Conservation (phyloP, 2,797 vertebrate species). For the Moxostoma hubbsi region DNA sequence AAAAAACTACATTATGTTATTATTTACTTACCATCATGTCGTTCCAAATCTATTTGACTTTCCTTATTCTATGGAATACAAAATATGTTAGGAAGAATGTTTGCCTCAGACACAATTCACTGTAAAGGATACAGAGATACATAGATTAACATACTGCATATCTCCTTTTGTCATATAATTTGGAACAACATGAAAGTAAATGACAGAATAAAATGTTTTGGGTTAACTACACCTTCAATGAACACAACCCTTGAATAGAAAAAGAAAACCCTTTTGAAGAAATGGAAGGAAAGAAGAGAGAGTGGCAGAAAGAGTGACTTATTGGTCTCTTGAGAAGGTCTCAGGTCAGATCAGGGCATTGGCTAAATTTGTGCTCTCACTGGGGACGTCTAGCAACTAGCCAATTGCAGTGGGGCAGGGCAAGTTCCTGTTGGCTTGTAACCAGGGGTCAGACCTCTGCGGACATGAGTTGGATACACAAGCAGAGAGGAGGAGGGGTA, state of each 20-base stretch:
- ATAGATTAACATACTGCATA: too few relatives aligned
- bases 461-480: constrained; percentile 6
- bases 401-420: constrained; percentile 30
- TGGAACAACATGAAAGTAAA: too few relatives aligned
- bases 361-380: constrained; percentile 31
- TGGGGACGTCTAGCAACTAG: constrained; percentile 19
- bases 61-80: too few relatives aligned
- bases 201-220: too few relatives aligned
- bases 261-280: neutral
- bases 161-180: too few relatives aligned
- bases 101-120: too few relatives aligned
- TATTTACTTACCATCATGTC: too few relatives aligned
- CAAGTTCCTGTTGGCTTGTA: constrained; percentile 27
- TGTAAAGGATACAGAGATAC: too few relatives aligned
- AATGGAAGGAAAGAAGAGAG: neutral
- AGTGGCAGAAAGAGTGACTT: constrained; percentile 4
- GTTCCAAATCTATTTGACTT: too few relatives aligned
- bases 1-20: too few relatives aligned
- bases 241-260: neutral
- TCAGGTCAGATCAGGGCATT: constrained; percentile 35
- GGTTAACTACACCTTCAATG: neutral
- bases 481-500: constrained; percentile 3
- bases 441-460: constrained; percentile 36
- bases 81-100: too few relatives aligned
- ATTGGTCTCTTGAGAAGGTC: constrained; percentile 38